Conservation (phyloP, 2,797 vertebrate species). For the Enoplosus armatus region DNA sequence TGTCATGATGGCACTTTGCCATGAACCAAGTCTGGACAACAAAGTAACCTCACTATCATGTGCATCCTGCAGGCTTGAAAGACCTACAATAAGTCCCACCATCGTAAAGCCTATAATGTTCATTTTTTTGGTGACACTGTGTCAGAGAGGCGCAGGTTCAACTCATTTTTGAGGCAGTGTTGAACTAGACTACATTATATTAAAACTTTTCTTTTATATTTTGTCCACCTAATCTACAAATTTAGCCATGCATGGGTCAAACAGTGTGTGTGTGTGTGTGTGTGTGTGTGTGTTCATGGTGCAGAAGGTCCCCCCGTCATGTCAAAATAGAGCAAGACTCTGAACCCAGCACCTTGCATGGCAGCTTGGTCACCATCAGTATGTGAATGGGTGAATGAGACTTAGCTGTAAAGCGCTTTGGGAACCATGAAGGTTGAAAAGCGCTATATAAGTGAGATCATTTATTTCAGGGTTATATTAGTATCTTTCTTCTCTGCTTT, state of each 20-base stretch:
- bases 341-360: no score
- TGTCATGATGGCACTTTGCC: not conserved
- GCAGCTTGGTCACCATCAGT: no score
- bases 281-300: no score
- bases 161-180: not conserved
- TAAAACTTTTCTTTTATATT: not conserved
- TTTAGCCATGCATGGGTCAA: not conserved
- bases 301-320: no score
- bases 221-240: not conserved
- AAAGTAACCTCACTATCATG: not conserved
- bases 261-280: not conserved
- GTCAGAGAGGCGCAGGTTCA: not conserved
- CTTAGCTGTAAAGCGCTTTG: no score
- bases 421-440: no score
- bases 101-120: not conserved
- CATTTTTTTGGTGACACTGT: not conserved
- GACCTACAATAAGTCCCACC: not conserved
- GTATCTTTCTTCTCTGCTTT: constrained; percentile 18
- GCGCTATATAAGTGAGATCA: no score
- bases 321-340: no score
- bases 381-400: no score
- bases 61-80: not conserved
- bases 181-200: not conserved
- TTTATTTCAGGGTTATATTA: constrained; percentile 12
- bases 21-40: not conserved